These are phyloP conservation scores for Leptinotarsa undecemlineata DNA, from an alignment of 1,140 invertebrate genomes.

Conservation along the genomic window DNA sequence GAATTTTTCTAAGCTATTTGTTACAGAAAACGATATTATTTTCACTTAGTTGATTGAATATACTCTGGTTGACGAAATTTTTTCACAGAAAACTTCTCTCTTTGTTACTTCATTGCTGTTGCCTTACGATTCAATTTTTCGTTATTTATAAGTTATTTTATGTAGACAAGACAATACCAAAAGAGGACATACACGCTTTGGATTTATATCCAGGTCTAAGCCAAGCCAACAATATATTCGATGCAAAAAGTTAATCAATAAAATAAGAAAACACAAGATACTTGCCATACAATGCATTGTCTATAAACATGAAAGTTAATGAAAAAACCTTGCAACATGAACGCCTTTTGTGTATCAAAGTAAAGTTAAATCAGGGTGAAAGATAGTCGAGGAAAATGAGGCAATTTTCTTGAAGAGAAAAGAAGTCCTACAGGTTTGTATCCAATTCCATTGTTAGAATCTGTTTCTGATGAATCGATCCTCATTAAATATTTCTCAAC, in stretches of 20 bases:
- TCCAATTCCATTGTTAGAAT: too few species aligned
- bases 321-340: neutral
- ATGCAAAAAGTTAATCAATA: conserved; percentile 1
- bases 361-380: neutral
- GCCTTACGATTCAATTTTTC: neutral
- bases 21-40: too few species aligned
- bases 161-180: conserved; percentile 8
- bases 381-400: too few species aligned
- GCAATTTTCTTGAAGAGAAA: too few species aligned
- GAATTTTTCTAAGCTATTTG: too few species aligned
- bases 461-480: too few species aligned
- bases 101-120: neutral
- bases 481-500: too few species aligned
- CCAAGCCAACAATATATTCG: neutral
- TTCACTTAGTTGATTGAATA: too few species aligned
- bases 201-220: neutral
- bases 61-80: too few species aligned
- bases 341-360: conserved; percentile 13
- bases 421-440: too few species aligned
- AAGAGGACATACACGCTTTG: neutral
- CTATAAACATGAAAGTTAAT: neutral
- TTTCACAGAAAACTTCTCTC: too few species aligned
- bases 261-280: neutral
- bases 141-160: neutral
- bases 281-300: neutral